Percentiles rank a stretch among this genome's conserved stretches.
Conservation (phyloP, 2,113 vertebrate genomes). For the Spizaetus ornatus region DNA sequence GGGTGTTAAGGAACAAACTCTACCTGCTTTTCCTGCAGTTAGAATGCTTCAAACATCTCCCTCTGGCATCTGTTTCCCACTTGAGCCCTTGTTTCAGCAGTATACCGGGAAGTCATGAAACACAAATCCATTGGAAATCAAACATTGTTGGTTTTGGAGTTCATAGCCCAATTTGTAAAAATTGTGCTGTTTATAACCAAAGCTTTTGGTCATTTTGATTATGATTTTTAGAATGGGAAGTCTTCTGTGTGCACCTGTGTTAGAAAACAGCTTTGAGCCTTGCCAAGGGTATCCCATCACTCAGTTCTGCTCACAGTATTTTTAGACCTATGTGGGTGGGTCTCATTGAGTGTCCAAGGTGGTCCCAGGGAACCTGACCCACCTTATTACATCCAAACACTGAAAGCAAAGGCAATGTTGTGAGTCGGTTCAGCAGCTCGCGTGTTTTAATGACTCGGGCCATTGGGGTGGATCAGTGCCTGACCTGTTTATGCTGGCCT, state of each 20-base stretch:
- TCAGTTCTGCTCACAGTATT: not conserved
- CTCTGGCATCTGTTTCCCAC: not conserved
- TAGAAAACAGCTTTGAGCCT: not conserved
- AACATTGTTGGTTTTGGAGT: not conserved
- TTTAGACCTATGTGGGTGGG: not conserved
- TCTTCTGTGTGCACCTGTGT: not conserved
- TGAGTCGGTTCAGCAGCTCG: not conserved
- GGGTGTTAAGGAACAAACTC: not conserved
- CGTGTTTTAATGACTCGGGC: not conserved
- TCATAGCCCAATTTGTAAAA: not conserved
- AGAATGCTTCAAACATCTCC: not conserved
- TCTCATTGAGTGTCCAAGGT: not conserved
- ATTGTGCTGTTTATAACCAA: accelerated
- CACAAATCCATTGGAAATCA: not conserved
- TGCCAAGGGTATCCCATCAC: not conserved
- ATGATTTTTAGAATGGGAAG: not conserved
- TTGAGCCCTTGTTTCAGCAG: not conserved
- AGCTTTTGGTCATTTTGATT: not conserved
- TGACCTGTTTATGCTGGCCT: not conserved
- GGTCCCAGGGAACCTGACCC: not conserved
- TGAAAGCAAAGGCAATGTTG: not conserved
- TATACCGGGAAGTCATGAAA: not conserved
- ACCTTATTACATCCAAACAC: not conserved
- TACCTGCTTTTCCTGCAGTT: not conserved
- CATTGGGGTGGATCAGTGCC: not conserved